phyloP scores from a whole-genome alignment of 35 echinoderm and acorn worm species.

The Ptychodera flava region DNA sequence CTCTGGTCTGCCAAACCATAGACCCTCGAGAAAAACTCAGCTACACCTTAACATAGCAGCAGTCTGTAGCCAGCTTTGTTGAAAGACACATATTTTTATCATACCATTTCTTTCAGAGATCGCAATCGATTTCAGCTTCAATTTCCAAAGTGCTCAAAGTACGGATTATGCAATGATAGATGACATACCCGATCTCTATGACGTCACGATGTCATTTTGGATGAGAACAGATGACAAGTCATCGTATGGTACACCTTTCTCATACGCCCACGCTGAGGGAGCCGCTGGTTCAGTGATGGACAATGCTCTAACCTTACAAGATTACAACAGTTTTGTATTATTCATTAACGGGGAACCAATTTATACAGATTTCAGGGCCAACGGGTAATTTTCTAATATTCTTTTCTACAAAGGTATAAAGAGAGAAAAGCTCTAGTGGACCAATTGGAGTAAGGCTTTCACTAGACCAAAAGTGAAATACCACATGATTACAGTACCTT shows the following conservation, averaged over 20 bases:
- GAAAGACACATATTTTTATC: not conserved
- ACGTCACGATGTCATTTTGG: slow-evolving; percentile 63
- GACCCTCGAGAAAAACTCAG: not conserved
- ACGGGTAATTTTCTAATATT: slow-evolving; percentile 25
- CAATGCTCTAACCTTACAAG: slow-evolving; percentile 51
- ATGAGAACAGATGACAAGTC: slow-evolving; percentile 46
- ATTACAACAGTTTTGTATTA: slow-evolving; percentile 65
- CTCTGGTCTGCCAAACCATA: not conserved
- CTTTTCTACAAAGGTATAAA: not conserved
- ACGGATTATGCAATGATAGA: slow-evolving; percentile 25
- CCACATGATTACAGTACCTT: too few relatives aligned
- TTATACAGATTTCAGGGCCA: slow-evolving; percentile 44
- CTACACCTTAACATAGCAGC: not conserved
- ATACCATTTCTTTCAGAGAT: slow-evolving; percentile 16
- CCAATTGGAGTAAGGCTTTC: not conserved
- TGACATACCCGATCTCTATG: slow-evolving; percentile 40
- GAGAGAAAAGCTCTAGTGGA: not conserved
- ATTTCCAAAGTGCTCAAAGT: slow-evolving; percentile 24
- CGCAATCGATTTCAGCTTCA: slow-evolving; percentile 34
- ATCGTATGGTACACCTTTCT: slow-evolving; percentile 50
- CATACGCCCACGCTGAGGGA: slow-evolving; percentile 18
- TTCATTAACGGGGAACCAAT: slow-evolving; percentile 47
- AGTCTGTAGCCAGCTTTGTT: not conserved
- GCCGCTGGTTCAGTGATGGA: slow-evolving; percentile 27
- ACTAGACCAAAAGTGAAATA: not conserved